Evolutionary conservation across 2,797 vertebrate genomes (phyloP), one percentile per base, ranked within the genome.

Genomic region (Buphagus erythrorhynchus): DNA sequence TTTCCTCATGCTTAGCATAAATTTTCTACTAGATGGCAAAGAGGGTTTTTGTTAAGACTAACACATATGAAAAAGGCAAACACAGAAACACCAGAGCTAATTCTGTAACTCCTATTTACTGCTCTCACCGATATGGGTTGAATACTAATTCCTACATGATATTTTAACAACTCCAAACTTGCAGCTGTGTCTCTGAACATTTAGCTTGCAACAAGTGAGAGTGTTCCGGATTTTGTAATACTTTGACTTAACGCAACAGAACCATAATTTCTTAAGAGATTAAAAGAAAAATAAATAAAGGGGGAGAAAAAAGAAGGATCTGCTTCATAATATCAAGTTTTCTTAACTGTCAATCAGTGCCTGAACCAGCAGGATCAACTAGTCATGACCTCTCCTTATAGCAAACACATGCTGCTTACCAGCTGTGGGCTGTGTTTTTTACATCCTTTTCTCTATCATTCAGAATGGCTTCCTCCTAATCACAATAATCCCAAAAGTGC

Each of bases 401-500:
- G 98, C 96, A 98, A 98, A 98, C 97, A 95, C 98, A 98, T 97
- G 98, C 98, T 98, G 98, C 97, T 98, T 95, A 97, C 98, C 98
- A 98, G 98, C 98, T 98, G 98, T 98, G 98, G 97, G 97, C 97
- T 97, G 96, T 97, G 97, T 97, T 97, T 96, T 96, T 97, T 97
- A 97, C 96, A 96, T 98, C 96, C 96, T 98, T 98, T 98, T 96
- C 98, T 96, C 97, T 90, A 97, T 97, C 97, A 96, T 98, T 98
- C 97, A 97, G 97, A 98, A 98, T 98, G 97, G 97, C 97, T 98
- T 98, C 97, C 98, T 97, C 98, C 98, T 98, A 98, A 99, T 99
- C 98, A 98, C 98, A 99, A 99, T 98, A 98, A 98, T 98, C 98
- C 97, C 97, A 97, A 95, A 98, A 99, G 97, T 98, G 98, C 97